Evolutionary conservation across 2,797 vertebrate genomes (phyloP).

Genomic region (Parauchenoglanis ngamensis): DNA sequence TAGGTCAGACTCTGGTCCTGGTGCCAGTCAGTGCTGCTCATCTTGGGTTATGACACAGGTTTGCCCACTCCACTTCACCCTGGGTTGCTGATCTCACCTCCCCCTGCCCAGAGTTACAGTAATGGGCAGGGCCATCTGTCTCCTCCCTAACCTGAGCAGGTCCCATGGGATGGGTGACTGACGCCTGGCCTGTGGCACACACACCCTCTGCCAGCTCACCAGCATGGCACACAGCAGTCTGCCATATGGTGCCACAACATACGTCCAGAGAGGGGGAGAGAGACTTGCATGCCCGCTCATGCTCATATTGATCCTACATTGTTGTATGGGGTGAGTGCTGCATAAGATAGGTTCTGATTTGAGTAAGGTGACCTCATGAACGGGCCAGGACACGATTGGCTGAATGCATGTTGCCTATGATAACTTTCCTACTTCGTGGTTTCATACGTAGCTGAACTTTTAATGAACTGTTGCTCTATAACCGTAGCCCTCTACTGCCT

Average conservation of each 20-base stretch:
- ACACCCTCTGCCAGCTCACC: slow-evolving; percentile 77
- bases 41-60: slow-evolving; percentile 50
- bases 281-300: slow-evolving; percentile 63
- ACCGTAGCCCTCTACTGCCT: slow-evolving; percentile 68
- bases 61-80: slow-evolving; percentile 41
- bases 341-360: not conserved
- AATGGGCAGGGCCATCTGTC: slow-evolving; percentile 73
- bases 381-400: not conserved
- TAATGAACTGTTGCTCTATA: not conserved
- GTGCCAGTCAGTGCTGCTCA: slow-evolving; percentile 8
- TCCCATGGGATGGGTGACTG: slow-evolving; percentile 80
- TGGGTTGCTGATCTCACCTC: slow-evolving; percentile 60
- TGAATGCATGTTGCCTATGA: not conserved
- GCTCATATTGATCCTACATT: slow-evolving; percentile 42
- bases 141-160: slow-evolving; percentile 77
- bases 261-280: slow-evolving; percentile 70
- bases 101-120: slow-evolving; percentile 64
- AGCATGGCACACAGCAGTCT: slow-evolving; percentile 81
- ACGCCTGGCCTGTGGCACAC: slow-evolving; percentile 80
- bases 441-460: slow-evolving; percentile 25
- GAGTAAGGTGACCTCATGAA: slow-evolving; percentile 2
- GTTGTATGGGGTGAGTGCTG: not conserved
- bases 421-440: not conserved
- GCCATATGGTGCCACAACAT: slow-evolving; percentile 83
- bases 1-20: slow-evolving; percentile 10